Evolutionary conservation across 1,140 invertebrate genomes (phyloP).

Genomic region (Trichoplusia ni): DNA sequence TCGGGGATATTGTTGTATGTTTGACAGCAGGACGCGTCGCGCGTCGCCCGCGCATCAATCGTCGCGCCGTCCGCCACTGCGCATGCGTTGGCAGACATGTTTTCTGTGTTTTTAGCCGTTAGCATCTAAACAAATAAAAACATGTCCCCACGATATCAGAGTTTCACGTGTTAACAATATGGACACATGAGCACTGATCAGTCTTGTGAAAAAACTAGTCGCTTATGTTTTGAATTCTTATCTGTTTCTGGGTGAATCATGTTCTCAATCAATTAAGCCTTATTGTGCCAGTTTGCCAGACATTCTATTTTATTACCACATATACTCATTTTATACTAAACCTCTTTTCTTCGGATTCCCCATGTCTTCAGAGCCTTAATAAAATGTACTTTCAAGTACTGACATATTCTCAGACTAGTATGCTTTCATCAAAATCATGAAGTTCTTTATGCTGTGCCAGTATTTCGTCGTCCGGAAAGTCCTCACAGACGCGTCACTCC

Average conservation of each 20-base stretch:
- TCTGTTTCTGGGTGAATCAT: neutral
- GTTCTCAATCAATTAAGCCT: too few species aligned
- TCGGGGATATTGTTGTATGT: neutral
- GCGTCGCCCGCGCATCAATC: slow-evolving; percentile 51
- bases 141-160: slow-evolving; percentile 35
- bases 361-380: too few species aligned
- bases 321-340: neutral
- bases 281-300: too few species aligned
- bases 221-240: neutral
- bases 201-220: neutral
- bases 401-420: too few species aligned
- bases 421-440: too few species aligned
- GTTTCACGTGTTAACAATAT: slow-evolving; percentile 22
- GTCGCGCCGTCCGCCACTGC: slow-evolving; percentile 43
- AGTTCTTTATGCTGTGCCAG: too few species aligned
- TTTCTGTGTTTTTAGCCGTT: slow-evolving; percentile 38
- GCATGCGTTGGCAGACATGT: slow-evolving; percentile 42
- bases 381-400: too few species aligned
- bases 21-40: slow-evolving; percentile 28
- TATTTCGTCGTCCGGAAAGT: slow-evolving; percentile 35
- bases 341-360: too few species aligned
- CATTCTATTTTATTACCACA: too few species aligned
- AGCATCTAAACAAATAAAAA: slow-evolving; percentile 55
- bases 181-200: neutral
- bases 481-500: slow-evolving; percentile 48